phyloP scores from a whole-genome alignment of 2,888 invertebrate genomes.

The Epistrophe grossulariae region DNA sequence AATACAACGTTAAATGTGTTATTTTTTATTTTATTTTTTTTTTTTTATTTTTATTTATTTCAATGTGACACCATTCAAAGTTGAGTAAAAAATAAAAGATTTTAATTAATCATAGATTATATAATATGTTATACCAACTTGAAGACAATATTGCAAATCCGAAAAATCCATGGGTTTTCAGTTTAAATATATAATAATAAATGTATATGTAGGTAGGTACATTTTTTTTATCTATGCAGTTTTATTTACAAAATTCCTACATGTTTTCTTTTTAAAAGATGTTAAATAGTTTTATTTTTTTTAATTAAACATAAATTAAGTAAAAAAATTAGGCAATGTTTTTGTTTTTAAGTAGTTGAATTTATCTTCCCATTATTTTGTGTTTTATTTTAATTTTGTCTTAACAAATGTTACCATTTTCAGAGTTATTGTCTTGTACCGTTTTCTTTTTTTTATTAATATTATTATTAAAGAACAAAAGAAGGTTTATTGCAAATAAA shows the following conservation, averaged over 20 bases:
- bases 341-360: constrained; percentile 23
- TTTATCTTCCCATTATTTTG: neutral
- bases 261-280: constrained; percentile 13
- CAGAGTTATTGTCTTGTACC: constrained; percentile 71
- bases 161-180: constrained; percentile 30
- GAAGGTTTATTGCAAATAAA: constrained; percentile 59
- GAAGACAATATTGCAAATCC: constrained; percentile 52
- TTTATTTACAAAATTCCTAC: constrained; percentile 46
- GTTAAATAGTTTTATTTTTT: constrained; percentile 2
- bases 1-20: constrained; percentile 53
- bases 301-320: constrained; percentile 12
- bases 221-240: constrained; percentile 7
- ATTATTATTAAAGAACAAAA: neutral
- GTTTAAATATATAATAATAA: constrained; percentile 5
- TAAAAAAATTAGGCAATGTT: constrained; percentile 15
- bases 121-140: constrained; percentile 6
- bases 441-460: constrained; percentile 19
- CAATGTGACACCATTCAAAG: constrained; percentile 38
- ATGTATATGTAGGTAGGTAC: constrained; percentile 1
- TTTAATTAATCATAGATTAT: neutral
- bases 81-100: constrained; percentile 48
- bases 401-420: constrained; percentile 34
- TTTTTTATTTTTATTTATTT: constrained; percentile 1
- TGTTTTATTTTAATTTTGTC: constrained; percentile 18
- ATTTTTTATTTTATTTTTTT: constrained; percentile 2